Percentiles rank a stretch among this genome's conserved stretches.
phyloP scores from a whole-genome alignment of 2,888 invertebrate genomes.

The Drosophila quasianomalipes region DNA sequence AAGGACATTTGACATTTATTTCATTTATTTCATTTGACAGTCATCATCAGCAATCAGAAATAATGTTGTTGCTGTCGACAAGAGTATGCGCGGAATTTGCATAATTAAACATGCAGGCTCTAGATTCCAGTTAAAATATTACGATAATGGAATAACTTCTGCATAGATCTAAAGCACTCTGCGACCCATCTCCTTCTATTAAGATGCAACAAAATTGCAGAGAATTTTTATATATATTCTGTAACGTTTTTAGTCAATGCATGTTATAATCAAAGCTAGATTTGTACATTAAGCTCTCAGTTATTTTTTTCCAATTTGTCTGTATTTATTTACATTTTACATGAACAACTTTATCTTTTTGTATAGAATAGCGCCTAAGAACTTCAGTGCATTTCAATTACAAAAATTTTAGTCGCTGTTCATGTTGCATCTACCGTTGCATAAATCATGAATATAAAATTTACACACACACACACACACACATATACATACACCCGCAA shows the following conservation, averaged over 20 bases:
- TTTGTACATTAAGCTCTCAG: not conserved
- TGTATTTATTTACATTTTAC: not conserved
- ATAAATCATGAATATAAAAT: conserved; percentile 62
- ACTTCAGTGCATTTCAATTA: conserved; percentile 78
- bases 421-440: conserved; percentile 50
- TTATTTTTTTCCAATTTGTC: not conserved
- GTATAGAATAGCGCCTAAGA: conserved; percentile 44
- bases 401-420: conserved; percentile 37
- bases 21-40: conserved; percentile 28
- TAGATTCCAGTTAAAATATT: not conserved
- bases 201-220: not conserved
- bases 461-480: conserved; percentile 5
- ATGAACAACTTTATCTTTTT: not conserved
- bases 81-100: conserved; percentile 27
- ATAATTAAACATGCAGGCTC: conserved; percentile 21
- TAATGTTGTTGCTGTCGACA: conserved; percentile 17
- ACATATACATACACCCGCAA: not conserved
- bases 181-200: not conserved
- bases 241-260: not conserved
- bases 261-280: not conserved
- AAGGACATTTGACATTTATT: conserved; percentile 56
- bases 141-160: not conserved
- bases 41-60: conserved; percentile 38
- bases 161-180: not conserved
- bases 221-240: not conserved